Conservation (phyloP, 2,797 vertebrate species). For the Myotis pilosus region DNA sequence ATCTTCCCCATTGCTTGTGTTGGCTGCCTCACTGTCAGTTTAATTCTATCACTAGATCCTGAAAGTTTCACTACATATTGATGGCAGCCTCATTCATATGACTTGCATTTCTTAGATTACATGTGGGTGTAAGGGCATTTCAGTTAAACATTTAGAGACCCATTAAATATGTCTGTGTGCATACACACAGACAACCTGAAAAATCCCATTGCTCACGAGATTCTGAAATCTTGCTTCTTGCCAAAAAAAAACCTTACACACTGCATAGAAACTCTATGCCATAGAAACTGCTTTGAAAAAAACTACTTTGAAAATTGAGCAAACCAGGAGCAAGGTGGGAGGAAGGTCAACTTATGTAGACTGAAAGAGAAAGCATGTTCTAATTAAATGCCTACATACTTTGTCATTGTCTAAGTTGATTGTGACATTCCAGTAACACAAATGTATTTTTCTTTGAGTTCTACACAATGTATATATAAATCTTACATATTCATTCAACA, state of each 20-base stretch:
- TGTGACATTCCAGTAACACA: slow-evolving; percentile 41
- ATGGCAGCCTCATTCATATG: not conserved
- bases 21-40: not conserved
- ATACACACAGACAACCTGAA: not conserved
- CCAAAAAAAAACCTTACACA: not conserved
- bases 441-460: slow-evolving; percentile 43
- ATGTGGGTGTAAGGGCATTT: not conserved
- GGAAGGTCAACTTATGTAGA: not conserved
- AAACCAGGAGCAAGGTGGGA: not conserved
- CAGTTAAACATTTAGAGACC: not conserved
- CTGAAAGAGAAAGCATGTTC: slow-evolving; percentile 27
- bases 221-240: slow-evolving; percentile 15
- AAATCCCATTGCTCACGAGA: not conserved
- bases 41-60: not conserved
- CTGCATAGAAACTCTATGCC: not conserved
- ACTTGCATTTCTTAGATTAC: not conserved
- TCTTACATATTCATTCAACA: slow-evolving; percentile 33
- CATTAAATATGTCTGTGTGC: not conserved
- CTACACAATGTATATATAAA: slow-evolving; percentile 40
- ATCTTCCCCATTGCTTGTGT: not conserved
- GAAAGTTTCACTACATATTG: not conserved
- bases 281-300: slow-evolving; percentile 1
- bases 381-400: slow-evolving; percentile 29
- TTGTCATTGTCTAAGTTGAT: slow-evolving; percentile 36
- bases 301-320: not conserved